Evolutionary conservation across 1,140 invertebrate species (phyloP).

Genomic region (Bradynema listronoti): DNA sequence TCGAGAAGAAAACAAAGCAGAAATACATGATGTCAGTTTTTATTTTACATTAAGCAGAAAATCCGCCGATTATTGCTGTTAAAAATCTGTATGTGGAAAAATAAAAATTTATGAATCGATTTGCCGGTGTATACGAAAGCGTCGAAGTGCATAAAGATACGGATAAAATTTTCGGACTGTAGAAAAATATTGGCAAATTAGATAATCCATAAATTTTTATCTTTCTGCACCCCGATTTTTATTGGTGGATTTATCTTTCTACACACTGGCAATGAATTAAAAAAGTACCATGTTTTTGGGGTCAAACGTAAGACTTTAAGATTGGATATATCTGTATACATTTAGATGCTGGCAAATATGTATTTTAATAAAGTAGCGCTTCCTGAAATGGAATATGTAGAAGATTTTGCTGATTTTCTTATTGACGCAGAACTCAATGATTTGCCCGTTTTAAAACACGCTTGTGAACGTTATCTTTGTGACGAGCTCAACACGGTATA

Average conservation of each 20-base stretch:
- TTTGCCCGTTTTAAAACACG: slow-evolving; percentile 52
- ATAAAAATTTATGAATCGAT: too few species aligned
- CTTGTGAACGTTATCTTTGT: slow-evolving; percentile 54
- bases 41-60: too few species aligned
- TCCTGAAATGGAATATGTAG: slow-evolving; percentile 55
- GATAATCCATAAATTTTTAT: too few species aligned
- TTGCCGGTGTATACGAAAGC: too few species aligned
- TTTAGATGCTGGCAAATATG: slow-evolving; percentile 51
- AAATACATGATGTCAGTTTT: slow-evolving; percentile 49
- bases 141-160: too few species aligned
- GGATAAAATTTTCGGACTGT: too few species aligned
- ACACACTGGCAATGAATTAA: too few species aligned
- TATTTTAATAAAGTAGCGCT: slow-evolving; percentile 55
- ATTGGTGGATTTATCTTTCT: too few species aligned
- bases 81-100: too few species aligned
- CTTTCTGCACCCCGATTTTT: too few species aligned
- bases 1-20: slow-evolving; percentile 47
- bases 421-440: slow-evolving; percentile 57
- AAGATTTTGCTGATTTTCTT: slow-evolving; percentile 55
- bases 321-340: neutral
- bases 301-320: neutral
- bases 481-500: slow-evolving; percentile 54
- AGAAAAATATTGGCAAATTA: too few species aligned
- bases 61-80: neutral
- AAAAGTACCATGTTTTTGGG: neutral